Evolutionary conservation across 2,888 invertebrate genomes (phyloP).

Genomic region (Agrochola macilenta): DNA sequence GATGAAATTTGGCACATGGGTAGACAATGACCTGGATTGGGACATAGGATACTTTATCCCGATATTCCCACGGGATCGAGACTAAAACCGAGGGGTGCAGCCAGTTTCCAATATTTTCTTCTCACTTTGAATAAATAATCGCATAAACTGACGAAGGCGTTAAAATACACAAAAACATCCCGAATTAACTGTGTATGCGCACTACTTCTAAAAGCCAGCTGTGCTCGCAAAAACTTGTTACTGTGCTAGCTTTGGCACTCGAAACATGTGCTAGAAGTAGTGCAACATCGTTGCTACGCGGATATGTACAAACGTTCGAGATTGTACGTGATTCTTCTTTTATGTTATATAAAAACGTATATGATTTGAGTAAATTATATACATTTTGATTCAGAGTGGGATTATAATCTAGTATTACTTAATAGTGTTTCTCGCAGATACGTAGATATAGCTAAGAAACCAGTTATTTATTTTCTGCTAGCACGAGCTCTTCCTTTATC

Average conservation of each 20-base stretch:
- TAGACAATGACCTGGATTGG: too few species aligned
- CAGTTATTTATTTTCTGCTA: background rate
- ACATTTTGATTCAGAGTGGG: background rate
- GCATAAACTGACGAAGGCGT: slow-evolving; percentile 15
- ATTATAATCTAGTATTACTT: background rate
- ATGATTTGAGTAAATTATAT: background rate
- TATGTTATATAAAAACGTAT: background rate
- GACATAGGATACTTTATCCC: too few species aligned
- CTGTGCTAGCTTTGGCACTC: background rate
- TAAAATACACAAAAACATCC: slow-evolving; percentile 43
- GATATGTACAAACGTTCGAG: slow-evolving; percentile 5
- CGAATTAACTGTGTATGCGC: slow-evolving; percentile 7
- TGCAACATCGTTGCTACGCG: slow-evolving; percentile 5
- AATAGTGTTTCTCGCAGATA: background rate
- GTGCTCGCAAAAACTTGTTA: slow-evolving; percentile 34
- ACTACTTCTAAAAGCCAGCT: slow-evolving; percentile 11
- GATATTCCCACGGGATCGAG: too few species aligned
- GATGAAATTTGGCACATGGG: too few species aligned
- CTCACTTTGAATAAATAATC: slow-evolving; percentile 1
- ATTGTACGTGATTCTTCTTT: background rate
- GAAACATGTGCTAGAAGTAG: background rate
- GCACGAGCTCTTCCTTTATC: too few species aligned
- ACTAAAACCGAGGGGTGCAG: too few species aligned
- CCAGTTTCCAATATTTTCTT: slow-evolving; percentile 8
- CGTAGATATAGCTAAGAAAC: background rate